Base-by-base conservation (phyloP, 64 coral and sea anemone species). In the Cladopsammia gracilis region DNA sequence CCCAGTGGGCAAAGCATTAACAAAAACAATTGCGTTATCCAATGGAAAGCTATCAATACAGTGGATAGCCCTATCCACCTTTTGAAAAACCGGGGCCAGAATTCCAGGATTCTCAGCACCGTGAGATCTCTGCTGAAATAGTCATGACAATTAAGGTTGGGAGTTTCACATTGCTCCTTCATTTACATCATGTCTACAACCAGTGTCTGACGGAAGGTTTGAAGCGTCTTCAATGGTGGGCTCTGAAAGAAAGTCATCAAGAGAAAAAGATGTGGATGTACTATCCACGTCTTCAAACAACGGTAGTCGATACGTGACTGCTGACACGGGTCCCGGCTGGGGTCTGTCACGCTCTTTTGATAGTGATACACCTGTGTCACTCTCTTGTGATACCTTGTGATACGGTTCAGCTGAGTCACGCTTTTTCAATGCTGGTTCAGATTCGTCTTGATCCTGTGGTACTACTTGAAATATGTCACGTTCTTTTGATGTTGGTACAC, bases 281-380 rank as follows among this genome's bases (percentile, higher is more conserved):
- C 79, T 83, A 62, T 83, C 79, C 59, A 83, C 59, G 60, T 83
- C 79, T 83, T 83, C 79, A 66, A 83, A 83, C 79, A 83, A 66
- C 18, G 79, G 79, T 22, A 83, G 44, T 48, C 79, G 26, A 66
- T 83, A 83, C 9, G 79, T 65, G 6, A 65, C 79, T 11, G 79
- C 15, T 45, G 58, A 47, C 4, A 42, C 58, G 13, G 57, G 57
- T 62, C 1, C 78, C 5, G 58, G 34, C 18, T 62, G 42, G 4
- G 58, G 47, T 13, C 13, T 0, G 58, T 47, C 23, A 82, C 75
- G 49, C 75, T 25, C 49, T 24, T 68, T 20, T 68, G 65, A 23
- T 68, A 18, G 6, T n/a, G 24, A 18, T 8, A 24, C 65, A 69
- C 20, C n/a, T 69, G 65, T 4, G 20, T 23, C 25, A 69, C 45